Percentiles rank a stretch among this genome's conserved stretches.
phyloP scores from a whole-genome alignment of 1,140 invertebrate genomes.

The Odontomachus brunneus region DNA sequence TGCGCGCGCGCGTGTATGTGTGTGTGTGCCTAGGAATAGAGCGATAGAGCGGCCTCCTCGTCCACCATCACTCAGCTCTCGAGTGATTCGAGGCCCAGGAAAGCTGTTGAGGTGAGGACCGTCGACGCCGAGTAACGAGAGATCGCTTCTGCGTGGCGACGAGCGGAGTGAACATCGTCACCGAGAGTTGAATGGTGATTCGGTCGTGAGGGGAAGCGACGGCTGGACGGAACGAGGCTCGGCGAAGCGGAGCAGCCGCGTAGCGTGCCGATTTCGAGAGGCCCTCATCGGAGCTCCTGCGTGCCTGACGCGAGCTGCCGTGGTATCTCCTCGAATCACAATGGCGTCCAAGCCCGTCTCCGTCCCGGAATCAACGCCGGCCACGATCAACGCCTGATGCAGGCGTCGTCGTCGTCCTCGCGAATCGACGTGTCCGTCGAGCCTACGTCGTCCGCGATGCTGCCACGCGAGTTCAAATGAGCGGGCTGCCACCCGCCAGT shows the following conservation, averaged over 20 bases:
- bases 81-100: no score
- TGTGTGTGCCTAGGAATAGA: slow-evolving; percentile 56
- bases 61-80: neutral
- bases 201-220: neutral
- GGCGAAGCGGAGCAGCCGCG: neutral
- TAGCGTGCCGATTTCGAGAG: neutral
- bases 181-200: neutral
- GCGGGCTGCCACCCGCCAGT: neutral
- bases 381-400: slow-evolving; percentile 22
- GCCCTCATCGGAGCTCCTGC: neutral
- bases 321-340: slow-evolving; percentile 47
- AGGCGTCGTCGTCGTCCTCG: slow-evolving; percentile 18
- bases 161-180: neutral
- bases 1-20: slow-evolving; percentile 16
- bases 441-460: neutral
- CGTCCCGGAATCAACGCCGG: slow-evolving; percentile 26
- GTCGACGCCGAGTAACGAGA: neutral
- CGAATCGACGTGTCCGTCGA: slow-evolving; percentile 15
- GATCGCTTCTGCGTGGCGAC: neutral
- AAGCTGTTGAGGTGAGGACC: neutral
- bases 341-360: slow-evolving; percentile 65
- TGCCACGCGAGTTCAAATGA: slow-evolving; percentile 35
- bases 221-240: neutral
- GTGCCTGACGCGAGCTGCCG: slow-evolving; percentile 1
- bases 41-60: neutral